Evolutionary conservation across 2,113 vertebrate species (phyloP).

Genomic region (Canis aureus): DNA sequence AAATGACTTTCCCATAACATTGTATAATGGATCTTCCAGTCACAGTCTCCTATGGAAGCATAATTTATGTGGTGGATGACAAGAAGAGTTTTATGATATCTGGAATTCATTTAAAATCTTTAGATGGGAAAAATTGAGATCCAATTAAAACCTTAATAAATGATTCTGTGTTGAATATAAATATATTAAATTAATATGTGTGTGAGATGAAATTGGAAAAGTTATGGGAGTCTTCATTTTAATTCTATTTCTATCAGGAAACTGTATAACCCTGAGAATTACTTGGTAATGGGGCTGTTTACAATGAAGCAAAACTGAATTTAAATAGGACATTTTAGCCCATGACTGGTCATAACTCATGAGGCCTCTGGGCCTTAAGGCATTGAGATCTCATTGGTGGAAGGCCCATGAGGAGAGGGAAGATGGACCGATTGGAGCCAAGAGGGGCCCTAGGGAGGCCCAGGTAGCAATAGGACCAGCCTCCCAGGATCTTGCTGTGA

Average conservation of each 20-base stretch:
- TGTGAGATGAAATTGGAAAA: constrained; percentile 72
- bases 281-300: constrained; percentile 70
- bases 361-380: background rate
- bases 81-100: constrained; percentile 71
- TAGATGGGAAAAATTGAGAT: constrained; percentile 68
- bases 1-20: constrained; percentile 61
- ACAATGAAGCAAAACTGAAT: constrained; percentile 71
- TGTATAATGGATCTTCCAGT: constrained; percentile 72
- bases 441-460: background rate
- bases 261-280: constrained; percentile 67
- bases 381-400: constrained; percentile 1
- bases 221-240: constrained; percentile 74
- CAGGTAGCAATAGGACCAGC: background rate
- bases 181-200: constrained; percentile 75
- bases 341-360: constrained; percentile 32
- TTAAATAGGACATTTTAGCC: constrained; percentile 59
- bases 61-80: constrained; percentile 62
- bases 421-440: background rate
- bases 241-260: constrained; percentile 76
- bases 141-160: constrained; percentile 80
- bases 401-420: background rate
- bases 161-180: constrained; percentile 69
- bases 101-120: constrained; percentile 79
- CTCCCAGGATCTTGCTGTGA: background rate
- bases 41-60: constrained; percentile 49